Evolutionary conservation across 2,888 invertebrate genomes (phyloP), one percentile per base, ranked within the genome.

Genomic region (Conus canariensis): DNA sequence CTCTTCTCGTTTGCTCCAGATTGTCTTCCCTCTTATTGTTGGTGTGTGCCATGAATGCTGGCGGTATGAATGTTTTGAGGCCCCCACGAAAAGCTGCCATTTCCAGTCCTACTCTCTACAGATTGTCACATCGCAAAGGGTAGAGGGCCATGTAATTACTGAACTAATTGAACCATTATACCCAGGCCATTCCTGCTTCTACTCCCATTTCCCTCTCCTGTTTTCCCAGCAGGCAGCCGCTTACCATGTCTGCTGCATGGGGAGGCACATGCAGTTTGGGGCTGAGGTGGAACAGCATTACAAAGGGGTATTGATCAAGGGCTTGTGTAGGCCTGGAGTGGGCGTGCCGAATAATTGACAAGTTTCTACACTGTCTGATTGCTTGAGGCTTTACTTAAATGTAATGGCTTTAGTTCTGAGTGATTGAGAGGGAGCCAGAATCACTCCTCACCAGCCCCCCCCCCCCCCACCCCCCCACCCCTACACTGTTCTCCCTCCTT

Each of bases 111-210:
- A 14, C 3, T 8, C 87, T 58, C n/a, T 25, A 19, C 86, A 67
- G 30, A n/a, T 56, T 87, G 87, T 56, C 74, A 19, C 58, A 0
- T 58, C 16, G 74, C 10, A 74, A 87, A 87, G 87, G 87, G 56
- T 58, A 87, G 74, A 87, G 87, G 56, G 56, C n/a, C 58, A 7
- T 56, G 67, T 85, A 45, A 89, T 89, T 67, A 67, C 58, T 4
- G 56, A 77, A 25, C 74, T 87, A 70, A 64, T 89, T 85, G 58
- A 89, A 58, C 56, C 70, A 83, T 80, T 89, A 70, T 67, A n/a
- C 45, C 3, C 56, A 19, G n/a, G 67, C 19, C 70, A 45, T 56
- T 59, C n/a, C 8, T 85, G 82, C 10, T 58, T 25, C 6, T 12
- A 5, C 22, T 7, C 30, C 77, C 30, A 12, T 30, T 45, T 45